Percentiles rank a stretch among this genome's conserved stretches.
These are phyloP conservation scores for Kradibia gibbosae DNA, from an alignment of 1,140 invertebrate genomes.

Conservation along the genomic window DNA sequence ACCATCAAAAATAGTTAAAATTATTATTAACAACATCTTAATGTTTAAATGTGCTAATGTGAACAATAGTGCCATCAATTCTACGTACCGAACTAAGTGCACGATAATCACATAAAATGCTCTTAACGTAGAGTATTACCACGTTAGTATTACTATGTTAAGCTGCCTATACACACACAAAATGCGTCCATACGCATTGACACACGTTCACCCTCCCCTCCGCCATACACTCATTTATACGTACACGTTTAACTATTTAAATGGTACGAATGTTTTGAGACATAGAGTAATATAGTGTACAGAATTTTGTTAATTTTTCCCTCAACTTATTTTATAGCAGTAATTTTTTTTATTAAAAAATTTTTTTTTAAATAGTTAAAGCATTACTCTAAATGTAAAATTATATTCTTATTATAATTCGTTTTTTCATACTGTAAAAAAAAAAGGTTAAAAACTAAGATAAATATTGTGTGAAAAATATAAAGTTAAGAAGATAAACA, in stretches of 20 bases:
- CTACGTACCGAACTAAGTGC: conserved; percentile 17
- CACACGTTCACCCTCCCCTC: too few relatives aligned
- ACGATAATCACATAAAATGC: conserved; percentile 37
- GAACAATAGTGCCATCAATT: conserved; percentile 24
- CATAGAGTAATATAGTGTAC: too few relatives aligned
- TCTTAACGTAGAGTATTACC: conserved; percentile 21
- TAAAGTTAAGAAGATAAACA: conserved; percentile 5
- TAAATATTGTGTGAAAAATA: neutral
- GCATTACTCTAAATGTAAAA: too few relatives aligned
- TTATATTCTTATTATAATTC: neutral
- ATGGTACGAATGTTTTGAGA: too few relatives aligned
- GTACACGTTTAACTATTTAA: too few relatives aligned
- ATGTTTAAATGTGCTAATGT: too few relatives aligned
- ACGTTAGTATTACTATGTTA: neutral
- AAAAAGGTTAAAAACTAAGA: neutral
- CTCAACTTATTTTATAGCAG: too few relatives aligned
- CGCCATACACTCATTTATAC: too few relatives aligned
- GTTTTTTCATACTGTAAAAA: neutral
- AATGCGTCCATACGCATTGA: neutral
- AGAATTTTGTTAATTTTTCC: too few relatives aligned
- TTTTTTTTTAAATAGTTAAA: too few relatives aligned
- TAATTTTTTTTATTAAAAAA: too few relatives aligned
- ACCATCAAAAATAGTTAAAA: conserved; percentile 7
- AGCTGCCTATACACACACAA: neutral
- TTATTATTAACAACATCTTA: conserved; percentile 11